Evolutionary conservation across 2,888 invertebrate genomes (phyloP), one percentile per base, ranked within the genome.

Genomic region (Ashinkailepas kermadecensis): DNA sequence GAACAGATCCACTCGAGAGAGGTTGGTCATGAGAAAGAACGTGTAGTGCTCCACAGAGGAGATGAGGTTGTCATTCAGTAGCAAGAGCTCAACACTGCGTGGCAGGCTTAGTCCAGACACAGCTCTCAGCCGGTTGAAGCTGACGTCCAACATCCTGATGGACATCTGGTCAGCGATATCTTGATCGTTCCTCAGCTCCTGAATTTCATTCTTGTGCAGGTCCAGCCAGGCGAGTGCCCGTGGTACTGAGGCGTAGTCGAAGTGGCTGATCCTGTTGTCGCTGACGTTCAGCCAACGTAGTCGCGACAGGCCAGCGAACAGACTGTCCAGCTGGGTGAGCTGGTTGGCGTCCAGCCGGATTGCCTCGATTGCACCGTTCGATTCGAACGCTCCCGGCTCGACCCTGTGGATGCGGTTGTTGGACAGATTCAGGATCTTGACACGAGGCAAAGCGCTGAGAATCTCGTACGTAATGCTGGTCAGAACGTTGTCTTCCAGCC

Each of bases 201-300:
- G 91, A 85, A 95, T 94, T 88, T 92, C 92, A 89, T 95, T 95
- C 84, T 93, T 91, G 86, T 94, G 94, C 86, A 95, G 92, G 88
- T 95, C 94, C 85, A 95, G 89, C 93, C 94, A 94, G 88, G 93
- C 93, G 85, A 95, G 89, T 86, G 93, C 93, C 84, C 94, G 95
- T 83, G 95, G 95, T 87, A 95, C 93, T 88, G 94, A 91, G 82
- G 94, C 93, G 87, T 94, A 95, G 88, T 95, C 94, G 88, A 95
- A 94, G 91, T 92, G 92, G 88, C 92, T 92, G 85, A 95, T 90
- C 87, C 92, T 91, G 89, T 95, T 95, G 88, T 93, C 94, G 86
- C 94, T 94, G 86, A 95, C 93, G 87, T 95, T 95, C 83, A 95
- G 89, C 93, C 94, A 94, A 84, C 94, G 92, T 85, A 95, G 90